Percentiles rank a stretch among this genome's conserved stretches.
phyloP scores from a whole-genome alignment of 2,113 vertebrate genomes.

The Egretta garzetta region DNA sequence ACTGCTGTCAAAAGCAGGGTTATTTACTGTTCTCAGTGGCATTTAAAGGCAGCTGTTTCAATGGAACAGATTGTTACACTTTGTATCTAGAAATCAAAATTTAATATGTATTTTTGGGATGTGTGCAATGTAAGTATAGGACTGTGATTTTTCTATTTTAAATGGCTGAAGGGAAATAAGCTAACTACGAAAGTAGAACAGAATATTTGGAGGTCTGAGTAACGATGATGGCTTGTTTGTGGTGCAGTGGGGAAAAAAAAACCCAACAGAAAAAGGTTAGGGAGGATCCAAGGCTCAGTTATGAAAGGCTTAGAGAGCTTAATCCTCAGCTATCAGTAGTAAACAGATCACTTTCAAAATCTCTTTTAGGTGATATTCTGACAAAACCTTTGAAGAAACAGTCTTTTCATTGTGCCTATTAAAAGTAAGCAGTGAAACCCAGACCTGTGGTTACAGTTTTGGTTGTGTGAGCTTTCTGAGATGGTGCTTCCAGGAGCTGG shows the following conservation, averaged over 20 bases:
- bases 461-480: not conserved
- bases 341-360: not conserved
- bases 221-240: not conserved
- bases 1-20: not conserved
- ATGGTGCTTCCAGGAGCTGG: not conserved
- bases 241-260: not conserved
- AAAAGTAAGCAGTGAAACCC: not conserved
- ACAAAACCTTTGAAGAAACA: not conserved
- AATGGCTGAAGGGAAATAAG: not conserved
- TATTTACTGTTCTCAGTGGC: slow-evolving; percentile 9
- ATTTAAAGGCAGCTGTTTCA: not conserved
- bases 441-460: not conserved
- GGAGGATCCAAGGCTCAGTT: not conserved
- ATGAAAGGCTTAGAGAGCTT: not conserved
- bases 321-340: not conserved
- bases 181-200: slow-evolving; percentile 2
- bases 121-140: not conserved
- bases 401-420: not conserved
- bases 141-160: not conserved
- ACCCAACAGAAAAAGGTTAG: not conserved
- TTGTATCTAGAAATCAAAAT: slow-evolving; percentile 7
- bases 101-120: not conserved
- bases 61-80: not conserved
- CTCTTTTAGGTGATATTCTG: not conserved
- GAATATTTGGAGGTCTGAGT: not conserved